A percentile compares a stretch with the other conserved stretches of the same genome.
phyloP scores from a whole-genome alignment of 2,888 invertebrate genomes.

The Rambutsinella grinnellia region DNA sequence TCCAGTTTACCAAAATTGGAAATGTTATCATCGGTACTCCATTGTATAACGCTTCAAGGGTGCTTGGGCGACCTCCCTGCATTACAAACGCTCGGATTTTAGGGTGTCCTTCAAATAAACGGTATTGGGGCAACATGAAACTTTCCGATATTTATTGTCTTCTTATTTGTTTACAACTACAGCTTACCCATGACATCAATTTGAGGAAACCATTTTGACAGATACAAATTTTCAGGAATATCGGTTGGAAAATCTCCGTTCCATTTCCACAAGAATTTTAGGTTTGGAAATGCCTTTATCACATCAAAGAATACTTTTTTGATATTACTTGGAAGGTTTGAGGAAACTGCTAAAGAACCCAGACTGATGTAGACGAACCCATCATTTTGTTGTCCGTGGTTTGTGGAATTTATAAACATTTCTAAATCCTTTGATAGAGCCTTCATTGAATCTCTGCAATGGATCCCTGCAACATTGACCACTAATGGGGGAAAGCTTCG shows the following conservation, averaged over 20 bases:
- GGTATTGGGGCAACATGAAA: neutral
- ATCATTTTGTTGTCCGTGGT: constrained; percentile 25
- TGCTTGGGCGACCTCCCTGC: constrained; percentile 26
- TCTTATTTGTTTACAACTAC: neutral
- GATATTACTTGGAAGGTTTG: constrained; percentile 24
- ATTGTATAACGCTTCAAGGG: constrained; percentile 37
- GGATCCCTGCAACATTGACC: constrained; percentile 24
- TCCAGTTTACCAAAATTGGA: constrained; percentile 44
- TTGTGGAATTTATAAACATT: constrained; percentile 33
- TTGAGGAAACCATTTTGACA: constrained; percentile 65
- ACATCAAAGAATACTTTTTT: constrained; percentile 51
- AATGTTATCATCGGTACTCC: constrained; percentile 52
- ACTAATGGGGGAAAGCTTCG: constrained; percentile 18
- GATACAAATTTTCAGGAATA: constrained; percentile 63
- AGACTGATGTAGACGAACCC: constrained; percentile 62
- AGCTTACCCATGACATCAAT: constrained; percentile 63
- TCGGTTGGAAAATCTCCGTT: constrained; percentile 47
- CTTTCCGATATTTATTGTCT: no score
- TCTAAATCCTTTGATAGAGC: constrained; percentile 22
- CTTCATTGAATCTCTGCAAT: neutral
- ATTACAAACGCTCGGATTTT: constrained; percentile 47
- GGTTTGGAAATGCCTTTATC: constrained; percentile 39
- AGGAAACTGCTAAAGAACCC: constrained; percentile 45
- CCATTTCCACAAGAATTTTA: constrained; percentile 66
- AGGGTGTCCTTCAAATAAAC: constrained; percentile 1